Base-by-base conservation (phyloP, 2,888 invertebrate species). In the Eilema sororculum region DNA sequence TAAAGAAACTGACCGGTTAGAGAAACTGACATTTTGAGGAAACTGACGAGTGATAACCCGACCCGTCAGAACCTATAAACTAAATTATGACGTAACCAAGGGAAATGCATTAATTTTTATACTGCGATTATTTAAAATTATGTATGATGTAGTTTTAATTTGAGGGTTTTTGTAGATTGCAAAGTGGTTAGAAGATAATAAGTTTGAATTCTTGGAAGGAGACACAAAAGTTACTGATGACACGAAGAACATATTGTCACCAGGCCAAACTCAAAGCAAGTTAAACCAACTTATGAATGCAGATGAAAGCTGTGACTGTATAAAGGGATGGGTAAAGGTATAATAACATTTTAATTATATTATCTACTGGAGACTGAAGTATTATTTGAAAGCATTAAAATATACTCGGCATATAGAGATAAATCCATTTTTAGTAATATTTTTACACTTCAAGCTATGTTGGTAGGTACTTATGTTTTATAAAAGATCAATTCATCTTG, bases 301-400 rank as follows among this genome's bases (percentile, higher is more conserved):
- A 20, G 93, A 93, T 65, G 92, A 95, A 72, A 89, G 82, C 74
- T 91, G 89, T 70, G 95, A 95, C 20, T 93, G 93, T 74, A 90
- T 95, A 79, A 92, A 91, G 46, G 93, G 91, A 65, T 95, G 95
- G 95, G 91, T 96, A 16, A 89, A 93, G 90, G 95, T 95, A 81
- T 78, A 73, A 25, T 22, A 5, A 24, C 30, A 6, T 57, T 33
- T 30, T 57, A 30, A n/a, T n/a, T n/a, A n/a, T n/a, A n/a, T n/a
- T n/a, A n/a, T n/a, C n/a, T n/a, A n/a, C n/a, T n/a, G n/a, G n/a
- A n/a, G n/a, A n/a, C n/a, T n/a, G n/a, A n/a, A n/a, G n/a, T n/a
- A n/a, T n/a, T n/a, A n/a, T n/a, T n/a, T n/a, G n/a, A n/a, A n/a
- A n/a, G n/a, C n/a, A n/a, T n/a, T n/a, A n/a, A n/a, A n/a, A n/a